Evolutionary conservation across 2,113 vertebrate species (phyloP), one percentile per base, ranked within the genome.

Genomic region (Microtus oregoni): DNA sequence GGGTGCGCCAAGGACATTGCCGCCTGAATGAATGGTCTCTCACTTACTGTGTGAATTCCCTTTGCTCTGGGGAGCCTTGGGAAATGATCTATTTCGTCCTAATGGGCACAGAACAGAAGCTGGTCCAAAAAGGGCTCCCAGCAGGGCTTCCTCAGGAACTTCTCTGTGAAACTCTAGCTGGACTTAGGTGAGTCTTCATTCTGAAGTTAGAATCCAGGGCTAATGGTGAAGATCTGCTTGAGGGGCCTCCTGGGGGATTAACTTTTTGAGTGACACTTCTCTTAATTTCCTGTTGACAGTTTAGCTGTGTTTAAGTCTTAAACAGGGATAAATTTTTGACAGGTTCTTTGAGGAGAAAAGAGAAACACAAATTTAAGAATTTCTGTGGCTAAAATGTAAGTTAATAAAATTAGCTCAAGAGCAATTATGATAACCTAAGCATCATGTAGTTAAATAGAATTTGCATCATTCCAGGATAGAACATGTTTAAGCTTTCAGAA

Each of bases 391-490:
- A 67, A 96, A 83, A 92, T 12, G 1, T 88, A 81, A 91, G 26
- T 72, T 92, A 95, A 96, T 88, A 91, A 86, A 94, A 94, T 95
- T 90, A 95, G 35, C 32, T 92, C 78, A 86, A 95, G 86, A 91
- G 30, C 83, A 93, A 91, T 96, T 87, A 92, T 67, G 67, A 85
- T 95, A 92, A 92, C 73, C 70, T 95, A 96, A 91, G 41, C 91
- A 89, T 91, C 87, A 76, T 82, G n/a, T 47, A 97, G 38, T 97
- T 97, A 96, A 96, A 92, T 96, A 89, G 82, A 97, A 97, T 98
- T 98, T 98, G 87, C 93, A 97, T 97, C 98, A 98, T 98, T 85
- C 90, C 93, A 98, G 96, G 95, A 97, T 95, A 94, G 86, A 98
- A 94, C 96, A 91, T 93, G 41, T 86, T 94, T 97, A 91, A 78